phyloP scores from a whole-genome alignment of 1,140 invertebrate genomes.

The Belonocnema kinseyi region DNA sequence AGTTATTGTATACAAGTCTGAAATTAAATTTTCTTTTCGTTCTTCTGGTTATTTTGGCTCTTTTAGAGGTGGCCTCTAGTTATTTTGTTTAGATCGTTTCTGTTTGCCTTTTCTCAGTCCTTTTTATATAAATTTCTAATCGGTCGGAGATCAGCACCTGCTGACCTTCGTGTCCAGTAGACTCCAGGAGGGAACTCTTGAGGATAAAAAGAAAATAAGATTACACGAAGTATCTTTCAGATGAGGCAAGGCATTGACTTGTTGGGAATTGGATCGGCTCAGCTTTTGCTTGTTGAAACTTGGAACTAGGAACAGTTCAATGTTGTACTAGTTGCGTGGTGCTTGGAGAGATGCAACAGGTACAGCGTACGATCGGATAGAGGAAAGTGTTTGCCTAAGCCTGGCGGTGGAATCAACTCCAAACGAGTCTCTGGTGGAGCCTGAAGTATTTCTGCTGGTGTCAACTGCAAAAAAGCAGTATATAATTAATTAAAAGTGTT shows the following conservation, averaged over 20 bases:
- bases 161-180: slow-evolving; percentile 8
- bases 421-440: slow-evolving; percentile 74
- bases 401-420: slow-evolving; percentile 75
- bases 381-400: slow-evolving; percentile 78
- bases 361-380: slow-evolving; percentile 59
- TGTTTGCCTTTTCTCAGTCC: neutral
- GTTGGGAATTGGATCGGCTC: slow-evolving; percentile 1
- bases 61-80: too few relatives aligned
- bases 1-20: too few relatives aligned
- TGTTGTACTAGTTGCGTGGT: slow-evolving; percentile 75
- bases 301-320: slow-evolving; percentile 74
- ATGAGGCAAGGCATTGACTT: slow-evolving; percentile 7
- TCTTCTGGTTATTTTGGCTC: too few relatives aligned
- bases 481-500: neutral
- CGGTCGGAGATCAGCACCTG: slow-evolving; percentile 22
- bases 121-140: neutral
- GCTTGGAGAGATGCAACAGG: slow-evolving; percentile 75
- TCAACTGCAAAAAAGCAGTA: slow-evolving; percentile 63
- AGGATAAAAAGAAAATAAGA: slow-evolving; percentile 10
- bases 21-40: too few relatives aligned
- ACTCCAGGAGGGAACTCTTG: slow-evolving; percentile 15
- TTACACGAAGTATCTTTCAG: slow-evolving; percentile 33
- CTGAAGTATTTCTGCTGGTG: slow-evolving; percentile 76
- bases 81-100: neutral
- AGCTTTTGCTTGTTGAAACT: neutral